Percentiles rank a stretch among this genome's conserved stretches.
Conservation (phyloP, 2,888 invertebrate genomes). For the Temnothorax rugatulus region DNA sequence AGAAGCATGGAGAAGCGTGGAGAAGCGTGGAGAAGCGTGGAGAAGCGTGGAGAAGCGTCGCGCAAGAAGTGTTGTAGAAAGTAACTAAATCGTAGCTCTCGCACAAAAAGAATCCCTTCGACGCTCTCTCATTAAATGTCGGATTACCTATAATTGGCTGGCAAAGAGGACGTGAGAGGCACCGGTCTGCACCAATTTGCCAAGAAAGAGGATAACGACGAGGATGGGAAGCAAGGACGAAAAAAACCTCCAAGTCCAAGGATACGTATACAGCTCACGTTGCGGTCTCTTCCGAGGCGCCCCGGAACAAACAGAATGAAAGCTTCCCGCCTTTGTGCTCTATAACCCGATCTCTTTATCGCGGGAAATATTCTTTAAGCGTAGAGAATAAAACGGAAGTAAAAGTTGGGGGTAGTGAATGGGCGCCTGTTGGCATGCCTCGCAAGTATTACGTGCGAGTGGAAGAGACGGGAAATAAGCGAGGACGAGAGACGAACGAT, state of each 20-base stretch:
- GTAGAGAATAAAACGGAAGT: conserved; percentile 82
- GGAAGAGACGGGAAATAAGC: neutral
- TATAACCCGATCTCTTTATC: conserved; percentile 81
- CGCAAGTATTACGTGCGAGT: conserved; percentile 38
- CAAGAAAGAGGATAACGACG: conserved; percentile 43
- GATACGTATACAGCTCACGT: conserved; percentile 74
- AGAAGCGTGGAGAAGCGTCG: conserved; percentile 27
- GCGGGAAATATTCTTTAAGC: conserved; percentile 81
- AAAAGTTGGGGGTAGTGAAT: conserved; percentile 76
- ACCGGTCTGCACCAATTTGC: conserved; percentile 42
- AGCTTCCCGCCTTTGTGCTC: conserved; percentile 75
- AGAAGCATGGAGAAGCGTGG: neutral
- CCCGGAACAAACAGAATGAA: conserved; percentile 79
- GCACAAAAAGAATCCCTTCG: conserved; percentile 45
- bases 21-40: no score
- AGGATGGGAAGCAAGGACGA: conserved; percentile 10
- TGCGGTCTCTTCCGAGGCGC: conserved; percentile 71
- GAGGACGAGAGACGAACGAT: neutral
- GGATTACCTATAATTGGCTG: conserved; percentile 57
- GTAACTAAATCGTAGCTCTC: conserved; percentile 55
- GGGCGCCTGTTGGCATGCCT: conserved; percentile 67
- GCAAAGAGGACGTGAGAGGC: conserved; percentile 45
- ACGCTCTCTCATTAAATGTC: conserved; percentile 53
- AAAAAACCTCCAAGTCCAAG: conserved; percentile 39
- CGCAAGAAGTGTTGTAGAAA: conserved; percentile 55